Conservation (phyloP, 1,140 invertebrate genomes). For the Meloidogyne floridensis region DNA sequence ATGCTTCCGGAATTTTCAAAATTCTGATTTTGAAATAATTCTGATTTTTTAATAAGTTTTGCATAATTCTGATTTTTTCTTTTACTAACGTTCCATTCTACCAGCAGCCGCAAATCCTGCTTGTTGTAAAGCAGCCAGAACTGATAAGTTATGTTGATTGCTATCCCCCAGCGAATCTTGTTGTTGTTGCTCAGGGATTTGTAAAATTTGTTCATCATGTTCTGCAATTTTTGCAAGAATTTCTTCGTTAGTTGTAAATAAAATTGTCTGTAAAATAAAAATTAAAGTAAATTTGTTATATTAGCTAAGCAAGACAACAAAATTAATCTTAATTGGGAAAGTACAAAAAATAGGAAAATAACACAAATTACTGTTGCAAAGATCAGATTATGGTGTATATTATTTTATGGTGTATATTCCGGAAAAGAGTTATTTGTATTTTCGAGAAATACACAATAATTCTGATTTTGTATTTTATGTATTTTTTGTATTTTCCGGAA, state of each 20-base stretch:
- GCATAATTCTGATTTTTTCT: not conserved
- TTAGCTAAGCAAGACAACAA: too few relatives aligned
- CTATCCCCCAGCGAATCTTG: not conserved
- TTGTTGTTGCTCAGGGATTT: not conserved
- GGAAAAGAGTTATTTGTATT: too few relatives aligned
- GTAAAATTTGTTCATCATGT: constrained; percentile 59
- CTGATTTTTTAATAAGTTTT: not conserved
- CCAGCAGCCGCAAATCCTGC: too few relatives aligned
- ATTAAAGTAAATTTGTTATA: not conserved
- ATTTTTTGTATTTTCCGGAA: too few relatives aligned
- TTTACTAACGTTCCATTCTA: not conserved
- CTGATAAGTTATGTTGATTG: not conserved
- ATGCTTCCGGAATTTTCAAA: not conserved
- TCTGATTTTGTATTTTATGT: too few relatives aligned
- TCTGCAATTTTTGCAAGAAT: constrained; percentile 67
- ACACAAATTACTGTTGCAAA: too few relatives aligned
- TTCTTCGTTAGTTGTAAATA: constrained; percentile 68
- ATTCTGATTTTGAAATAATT: constrained; percentile 8
- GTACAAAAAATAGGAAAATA: too few relatives aligned
- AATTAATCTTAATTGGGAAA: too few relatives aligned
- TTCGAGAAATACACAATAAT: too few relatives aligned
- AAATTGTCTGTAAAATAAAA: constrained; percentile 62
- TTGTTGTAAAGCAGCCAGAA: too few relatives aligned
- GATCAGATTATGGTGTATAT: too few relatives aligned
- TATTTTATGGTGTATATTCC: too few relatives aligned